Evolutionary conservation across 2,888 invertebrate species (phyloP).

Genomic region (Brenthis daphne): DNA sequence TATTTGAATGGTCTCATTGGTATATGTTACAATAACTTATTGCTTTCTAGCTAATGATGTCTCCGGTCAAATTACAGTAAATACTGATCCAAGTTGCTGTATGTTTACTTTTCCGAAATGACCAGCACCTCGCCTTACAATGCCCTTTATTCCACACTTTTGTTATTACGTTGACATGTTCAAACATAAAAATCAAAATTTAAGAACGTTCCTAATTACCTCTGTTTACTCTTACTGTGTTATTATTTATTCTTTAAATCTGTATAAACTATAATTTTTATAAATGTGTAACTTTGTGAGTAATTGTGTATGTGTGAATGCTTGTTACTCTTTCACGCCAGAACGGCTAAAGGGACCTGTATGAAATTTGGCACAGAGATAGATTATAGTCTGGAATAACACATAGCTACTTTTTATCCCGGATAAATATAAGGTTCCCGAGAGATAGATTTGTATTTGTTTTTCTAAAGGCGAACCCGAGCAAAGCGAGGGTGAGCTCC

Average conservation of each 20-base stretch:
- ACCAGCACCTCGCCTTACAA: slow-evolving; percentile 29
- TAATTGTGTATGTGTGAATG: too few relatives aligned
- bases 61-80: slow-evolving; percentile 22
- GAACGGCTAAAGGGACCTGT: too few relatives aligned
- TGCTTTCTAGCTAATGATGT: slow-evolving; percentile 23
- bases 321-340: too few relatives aligned
- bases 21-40: slow-evolving; percentile 29
- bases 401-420: too few relatives aligned
- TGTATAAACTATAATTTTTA: too few relatives aligned
- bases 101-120: slow-evolving; percentile 33
- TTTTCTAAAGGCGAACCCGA: too few relatives aligned
- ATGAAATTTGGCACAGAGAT: too few relatives aligned
- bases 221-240: neutral
- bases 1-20: slow-evolving; percentile 2
- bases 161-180: slow-evolving; percentile 6
- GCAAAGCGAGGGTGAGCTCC: too few relatives aligned
- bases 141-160: slow-evolving; percentile 24
- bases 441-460: too few relatives aligned
- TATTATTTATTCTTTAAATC: neutral
- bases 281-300: too few relatives aligned
- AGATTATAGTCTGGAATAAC: too few relatives aligned
- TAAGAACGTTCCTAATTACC: slow-evolving; percentile 1
- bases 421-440: too few relatives aligned
- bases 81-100: slow-evolving; percentile 30
- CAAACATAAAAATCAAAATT: slow-evolving; percentile 1